These are phyloP conservation scores for Larimichthys polyactis DNA, from an alignment of 2,113 vertebrate species.

Conservation along the genomic window DNA sequence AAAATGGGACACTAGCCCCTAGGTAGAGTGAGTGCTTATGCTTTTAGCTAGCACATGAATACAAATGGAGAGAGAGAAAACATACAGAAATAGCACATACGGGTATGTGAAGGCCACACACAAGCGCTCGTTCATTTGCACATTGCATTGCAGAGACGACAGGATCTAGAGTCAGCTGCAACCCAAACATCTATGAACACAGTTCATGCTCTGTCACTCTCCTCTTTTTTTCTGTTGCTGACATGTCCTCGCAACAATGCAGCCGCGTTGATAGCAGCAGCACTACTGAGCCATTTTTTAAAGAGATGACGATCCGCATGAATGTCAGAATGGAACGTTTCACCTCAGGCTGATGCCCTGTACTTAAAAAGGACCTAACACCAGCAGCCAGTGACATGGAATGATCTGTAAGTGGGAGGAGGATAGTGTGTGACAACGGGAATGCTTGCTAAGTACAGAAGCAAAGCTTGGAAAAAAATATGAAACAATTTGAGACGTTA, in stretches of 20 bases:
- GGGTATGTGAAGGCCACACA: background rate
- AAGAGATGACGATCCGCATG: constrained; percentile 40
- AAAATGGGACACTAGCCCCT: constrained; percentile 56
- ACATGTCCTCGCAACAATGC: constrained; percentile 52
- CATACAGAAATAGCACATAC: background rate
- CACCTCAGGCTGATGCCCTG: constrained; percentile 49
- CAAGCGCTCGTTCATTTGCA: background rate
- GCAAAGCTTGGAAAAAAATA: constrained; percentile 9
- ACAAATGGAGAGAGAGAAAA: constrained; percentile 17
- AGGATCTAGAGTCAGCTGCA: constrained; percentile 12
- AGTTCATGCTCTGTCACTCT: constrained; percentile 8
- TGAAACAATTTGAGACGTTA: constrained; percentile 11
- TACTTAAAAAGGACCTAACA: constrained; percentile 40
- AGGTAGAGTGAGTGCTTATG: constrained; percentile 28
- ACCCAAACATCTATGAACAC: constrained; percentile 31
- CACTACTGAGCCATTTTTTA: constrained; percentile 29
- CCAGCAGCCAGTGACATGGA: constrained; percentile 43
- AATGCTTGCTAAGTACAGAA: background rate
- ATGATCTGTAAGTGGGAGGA: constrained; percentile 38
- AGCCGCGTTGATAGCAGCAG: constrained; percentile 21
- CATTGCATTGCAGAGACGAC: background rate
- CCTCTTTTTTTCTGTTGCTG: constrained; percentile 46
- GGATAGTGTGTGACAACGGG: constrained; percentile 3
- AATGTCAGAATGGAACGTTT: constrained; percentile 70
- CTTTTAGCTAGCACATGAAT: constrained; percentile 22